A percentile compares a stretch with the other conserved stretches of the same genome.
phyloP scores from a whole-genome alignment of 2,113 vertebrate species.

The Pyrgilauda ruficollis region DNA sequence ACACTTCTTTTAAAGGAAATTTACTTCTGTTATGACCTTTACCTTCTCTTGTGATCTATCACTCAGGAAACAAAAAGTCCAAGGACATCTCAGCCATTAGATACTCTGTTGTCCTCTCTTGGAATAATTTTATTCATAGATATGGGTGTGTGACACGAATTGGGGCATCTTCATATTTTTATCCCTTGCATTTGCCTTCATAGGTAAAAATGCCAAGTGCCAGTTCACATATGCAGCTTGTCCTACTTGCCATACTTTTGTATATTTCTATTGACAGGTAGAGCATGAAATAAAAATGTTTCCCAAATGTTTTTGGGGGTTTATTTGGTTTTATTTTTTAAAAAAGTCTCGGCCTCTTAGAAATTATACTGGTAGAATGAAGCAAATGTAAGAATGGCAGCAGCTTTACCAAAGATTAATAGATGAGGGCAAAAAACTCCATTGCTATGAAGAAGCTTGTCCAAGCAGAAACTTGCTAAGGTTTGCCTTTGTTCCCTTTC shows the following conservation, averaged over 20 bases:
- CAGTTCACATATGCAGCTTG: background rate
- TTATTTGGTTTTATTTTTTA: background rate
- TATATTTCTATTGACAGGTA: background rate
- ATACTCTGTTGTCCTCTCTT: background rate
- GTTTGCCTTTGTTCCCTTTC: background rate
- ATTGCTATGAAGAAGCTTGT: background rate
- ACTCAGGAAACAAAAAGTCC: conserved; percentile 25
- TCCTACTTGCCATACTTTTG: background rate
- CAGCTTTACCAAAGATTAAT: background rate
- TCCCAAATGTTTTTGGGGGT: background rate
- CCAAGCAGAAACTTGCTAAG: background rate
- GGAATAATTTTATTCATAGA: background rate
- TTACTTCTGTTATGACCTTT: conserved; percentile 8
- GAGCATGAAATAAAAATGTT: background rate
- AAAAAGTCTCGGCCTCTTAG: background rate
- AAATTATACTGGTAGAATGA: background rate
- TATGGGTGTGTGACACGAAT: background rate
- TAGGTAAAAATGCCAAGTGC: background rate
- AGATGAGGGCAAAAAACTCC: background rate
- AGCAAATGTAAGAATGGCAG: background rate
- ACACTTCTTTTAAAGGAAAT: background rate
- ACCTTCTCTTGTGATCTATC: conserved; percentile 1
- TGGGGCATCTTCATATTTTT: background rate
- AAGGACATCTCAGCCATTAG: background rate
- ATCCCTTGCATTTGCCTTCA: background rate